Evolutionary conservation across 1,140 invertebrate genomes (phyloP).

Genomic region (Polyergus mexicanus): DNA sequence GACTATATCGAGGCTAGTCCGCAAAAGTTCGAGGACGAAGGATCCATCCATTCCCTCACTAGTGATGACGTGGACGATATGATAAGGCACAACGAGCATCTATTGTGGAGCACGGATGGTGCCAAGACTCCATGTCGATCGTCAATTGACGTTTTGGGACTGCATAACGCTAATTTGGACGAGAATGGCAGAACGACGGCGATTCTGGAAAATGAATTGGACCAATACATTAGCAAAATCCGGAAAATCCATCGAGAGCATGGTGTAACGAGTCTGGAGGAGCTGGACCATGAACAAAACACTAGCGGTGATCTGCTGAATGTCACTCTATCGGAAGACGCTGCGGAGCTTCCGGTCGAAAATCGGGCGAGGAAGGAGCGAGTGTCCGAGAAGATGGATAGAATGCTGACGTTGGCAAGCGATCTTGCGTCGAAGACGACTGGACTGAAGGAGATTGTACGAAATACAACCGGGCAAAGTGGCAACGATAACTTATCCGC

Average conservation of each 20-base stretch:
- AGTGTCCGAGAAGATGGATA: constrained; percentile 47
- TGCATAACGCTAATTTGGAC: neutral
- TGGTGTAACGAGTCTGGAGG: constrained; percentile 72
- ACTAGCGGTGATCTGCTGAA: constrained; percentile 82
- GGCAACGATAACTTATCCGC: neutral
- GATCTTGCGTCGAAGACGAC: constrained; percentile 67
- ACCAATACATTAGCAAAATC: constrained; percentile 81
- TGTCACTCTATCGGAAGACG: constrained; percentile 79
- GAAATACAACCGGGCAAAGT: neutral
- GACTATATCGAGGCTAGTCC: constrained; percentile 37
- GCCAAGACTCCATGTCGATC: neutral
- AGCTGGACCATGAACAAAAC: constrained; percentile 79
- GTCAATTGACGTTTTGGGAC: neutral
- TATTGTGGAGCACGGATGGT: neutral
- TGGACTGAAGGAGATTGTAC: neutral
- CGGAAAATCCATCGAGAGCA: constrained; percentile 74
- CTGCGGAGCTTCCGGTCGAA: constrained; percentile 48
- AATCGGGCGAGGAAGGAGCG: constrained; percentile 53
- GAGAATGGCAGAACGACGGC: constrained; percentile 29
- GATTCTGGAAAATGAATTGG: constrained; percentile 76
- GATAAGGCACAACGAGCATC: constrained; percentile 26
- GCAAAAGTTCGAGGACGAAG: constrained; percentile 6
- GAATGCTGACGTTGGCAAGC: constrained; percentile 67
- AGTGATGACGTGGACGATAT: constrained; percentile 32
- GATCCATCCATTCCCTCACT: constrained; percentile 11